Evolutionary conservation across 2,888 invertebrate species (phyloP), one percentile per base, ranked within the genome.

Genomic region (Oxyteleia sp.): DNA sequence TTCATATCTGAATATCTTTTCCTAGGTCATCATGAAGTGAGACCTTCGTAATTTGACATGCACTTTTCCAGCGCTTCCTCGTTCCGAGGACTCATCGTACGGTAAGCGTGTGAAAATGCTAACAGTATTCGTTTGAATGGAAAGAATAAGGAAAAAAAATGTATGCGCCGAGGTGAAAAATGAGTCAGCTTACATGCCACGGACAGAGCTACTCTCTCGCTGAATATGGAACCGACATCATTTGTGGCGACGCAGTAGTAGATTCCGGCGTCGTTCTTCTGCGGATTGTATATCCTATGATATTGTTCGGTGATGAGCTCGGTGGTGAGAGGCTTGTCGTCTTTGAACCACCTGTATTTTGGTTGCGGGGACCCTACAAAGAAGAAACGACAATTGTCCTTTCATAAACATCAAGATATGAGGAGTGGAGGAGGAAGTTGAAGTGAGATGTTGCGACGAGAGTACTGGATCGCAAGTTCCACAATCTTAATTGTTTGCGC

Each of bases 211-310:
- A 97, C 97, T 94, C 97, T 97, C 93, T 98, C 97, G 93, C 98
- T 98, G 93, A 98, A 96, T 93, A 98, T 97, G 84, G 98, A 97
- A 72, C 99, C 99, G 71, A 97, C 97, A 88, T 96, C 96, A 94
- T 99, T 99, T 90, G 96, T 96, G 20, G 98, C 98, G 86, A 98
- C 96, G 94, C 98, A 98, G 93, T 98, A 96, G 94, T 99, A 99
- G 81, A 96, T 96, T 59, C 99, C 99, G 69, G 97, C 97, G 94
- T 98, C 98, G 89, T 96, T 95, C 81, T 96, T 95, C 88, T 95
- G 95, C 64, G 98, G 97, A 91, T 96, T 96, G 90, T 96, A 95
- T 88, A 98, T 97, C 92, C 97, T 96, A 85, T 90, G 91, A 94
- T 96, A 97, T 93, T 96, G 97, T 92, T 98, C 97, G 13, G 97